Conservation (phyloP, 2,113 vertebrate genomes). For the Peromyscus leucopus region DNA sequence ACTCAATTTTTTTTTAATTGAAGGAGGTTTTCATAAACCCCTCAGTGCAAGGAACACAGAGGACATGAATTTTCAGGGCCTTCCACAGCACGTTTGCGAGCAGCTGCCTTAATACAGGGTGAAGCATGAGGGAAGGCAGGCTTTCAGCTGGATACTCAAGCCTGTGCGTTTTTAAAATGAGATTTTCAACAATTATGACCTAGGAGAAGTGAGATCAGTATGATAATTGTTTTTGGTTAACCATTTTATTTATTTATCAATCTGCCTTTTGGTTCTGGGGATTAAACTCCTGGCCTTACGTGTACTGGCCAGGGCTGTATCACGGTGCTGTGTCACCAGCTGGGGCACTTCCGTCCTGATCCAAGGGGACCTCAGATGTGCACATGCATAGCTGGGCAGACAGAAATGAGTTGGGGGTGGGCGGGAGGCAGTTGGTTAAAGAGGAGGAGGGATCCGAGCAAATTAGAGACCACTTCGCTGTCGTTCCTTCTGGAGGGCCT, state of each 20-base stretch:
- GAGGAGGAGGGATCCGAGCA: not conserved
- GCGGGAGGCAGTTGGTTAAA: not conserved
- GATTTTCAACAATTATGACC: not conserved
- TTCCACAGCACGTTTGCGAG: not conserved
- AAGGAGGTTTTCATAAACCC: not conserved
- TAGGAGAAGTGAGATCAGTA: not conserved
- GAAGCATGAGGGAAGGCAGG: not conserved
- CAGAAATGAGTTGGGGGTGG: not conserved
- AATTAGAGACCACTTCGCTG: not conserved
- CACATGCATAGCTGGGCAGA: not conserved
- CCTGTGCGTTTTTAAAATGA: conserved; percentile 4
- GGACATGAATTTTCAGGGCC: not conserved
- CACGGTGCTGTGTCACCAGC: not conserved
- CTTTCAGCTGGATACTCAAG: not conserved
- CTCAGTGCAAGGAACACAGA: not conserved
- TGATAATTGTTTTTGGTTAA: not conserved
- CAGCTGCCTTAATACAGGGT: not conserved
- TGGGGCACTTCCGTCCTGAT: not conserved
- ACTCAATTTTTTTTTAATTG: not conserved
- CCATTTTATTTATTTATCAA: not conserved
- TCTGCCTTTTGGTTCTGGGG: not conserved
- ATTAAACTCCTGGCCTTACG: not conserved
- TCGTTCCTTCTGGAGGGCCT: not conserved
- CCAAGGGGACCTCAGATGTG: not conserved
- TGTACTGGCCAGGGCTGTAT: too few species aligned